A percentile compares a stretch with the other conserved stretches of the same genome.
Evolutionary conservation across 2,113 vertebrate genomes (phyloP).

Genomic region (Neodon shergylaensis): DNA sequence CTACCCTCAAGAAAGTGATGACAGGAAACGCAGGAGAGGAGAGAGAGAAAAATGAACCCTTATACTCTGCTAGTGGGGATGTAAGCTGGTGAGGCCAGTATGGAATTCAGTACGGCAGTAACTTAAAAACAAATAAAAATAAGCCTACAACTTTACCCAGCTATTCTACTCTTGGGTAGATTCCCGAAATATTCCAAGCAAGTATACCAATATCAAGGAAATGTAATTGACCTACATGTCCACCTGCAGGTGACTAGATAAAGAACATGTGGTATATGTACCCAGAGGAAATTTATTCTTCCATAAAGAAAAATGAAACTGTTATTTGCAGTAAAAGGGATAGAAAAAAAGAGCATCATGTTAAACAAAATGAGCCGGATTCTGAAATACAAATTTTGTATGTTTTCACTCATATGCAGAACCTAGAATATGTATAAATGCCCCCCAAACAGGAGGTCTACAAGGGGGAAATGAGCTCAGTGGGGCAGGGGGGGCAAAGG

Average conservation of each 20-base stretch:
- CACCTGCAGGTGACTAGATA: not conserved
- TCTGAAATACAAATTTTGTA: not conserved
- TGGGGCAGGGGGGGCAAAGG: not conserved
- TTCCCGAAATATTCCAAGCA: not conserved
- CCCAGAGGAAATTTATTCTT: not conserved
- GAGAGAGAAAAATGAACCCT: not conserved
- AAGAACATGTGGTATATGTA: not conserved
- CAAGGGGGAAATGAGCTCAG: not conserved
- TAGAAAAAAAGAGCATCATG: not conserved
- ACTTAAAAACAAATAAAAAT: not conserved
- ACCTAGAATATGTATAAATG: not conserved
- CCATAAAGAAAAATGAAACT: not conserved
- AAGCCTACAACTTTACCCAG: not conserved
- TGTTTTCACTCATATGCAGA: not conserved
- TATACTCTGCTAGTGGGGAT: not conserved
- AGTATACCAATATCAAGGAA: not conserved
- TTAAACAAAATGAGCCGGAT: not conserved
- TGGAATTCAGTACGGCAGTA: not conserved
- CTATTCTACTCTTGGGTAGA: not conserved
- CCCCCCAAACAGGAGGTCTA: no score
- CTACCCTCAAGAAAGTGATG: not conserved
- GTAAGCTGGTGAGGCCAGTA: not conserved
- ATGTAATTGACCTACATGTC: not conserved
- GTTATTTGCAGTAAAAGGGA: not conserved
- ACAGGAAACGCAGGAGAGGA: not conserved